Evolutionary conservation across 2,113 vertebrate species (phyloP), one percentile per base, ranked within the genome.

Genomic region (Spea bombifrons): DNA sequence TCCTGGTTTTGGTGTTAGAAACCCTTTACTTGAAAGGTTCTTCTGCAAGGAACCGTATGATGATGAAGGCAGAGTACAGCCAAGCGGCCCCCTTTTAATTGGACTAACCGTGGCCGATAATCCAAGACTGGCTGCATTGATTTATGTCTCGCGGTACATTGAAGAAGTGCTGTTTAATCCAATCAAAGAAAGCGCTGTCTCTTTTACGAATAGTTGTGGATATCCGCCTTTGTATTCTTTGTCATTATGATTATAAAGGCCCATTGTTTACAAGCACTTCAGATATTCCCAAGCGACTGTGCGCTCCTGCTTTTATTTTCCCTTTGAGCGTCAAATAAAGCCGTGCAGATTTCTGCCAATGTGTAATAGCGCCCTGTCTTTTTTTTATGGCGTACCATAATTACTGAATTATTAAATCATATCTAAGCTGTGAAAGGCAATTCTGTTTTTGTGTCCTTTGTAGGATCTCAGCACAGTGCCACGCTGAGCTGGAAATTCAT

Each of bases 91-190:
- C 1, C 10, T 59, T 59, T 59, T 59, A 59, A 59, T 59, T 59
- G 55, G 55, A 59, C 55, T 13, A 3, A 59, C 55, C 15, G 4
- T 13, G 55, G 6, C 50, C 9, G 9, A 59, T 13, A 59, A 6
- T 52, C 9, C 6, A 52, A 52, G 9, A 52, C 70, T 66, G 61
- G 49, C 80, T 65, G 69, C 12, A 57, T 78, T 77, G 8, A 65
- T 85, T 81, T 74, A 72, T 64, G 59, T 70, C 30, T 30, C 10
- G 66, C n/a, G 46, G 10, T n/a, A 50, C 67, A 46, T 70, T 70
- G 47, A 70, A 50, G 13, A 48, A 16, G 2, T 50, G 67, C 47
- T 16, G 10, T 17, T 70, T 50, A 70, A 70, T 50, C 13, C 17
- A 64, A 64, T 64, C 13, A 64, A 64, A 64, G 61, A 16, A 68